Conservation (phyloP, 2,797 vertebrate genomes). For the Galagoides demidoff region DNA sequence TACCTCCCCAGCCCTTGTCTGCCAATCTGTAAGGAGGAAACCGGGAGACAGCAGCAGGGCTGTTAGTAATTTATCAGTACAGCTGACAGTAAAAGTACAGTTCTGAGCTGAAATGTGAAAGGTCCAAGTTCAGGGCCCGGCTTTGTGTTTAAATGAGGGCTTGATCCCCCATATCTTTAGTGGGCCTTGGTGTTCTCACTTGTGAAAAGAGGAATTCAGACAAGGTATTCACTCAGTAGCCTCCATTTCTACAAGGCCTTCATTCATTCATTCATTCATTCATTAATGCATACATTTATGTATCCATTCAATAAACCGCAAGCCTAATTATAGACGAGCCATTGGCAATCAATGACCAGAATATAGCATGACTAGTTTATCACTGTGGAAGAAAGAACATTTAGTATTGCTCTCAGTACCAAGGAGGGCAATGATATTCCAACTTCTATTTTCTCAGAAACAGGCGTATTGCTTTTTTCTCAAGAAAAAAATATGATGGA, state of each 20-base stretch:
- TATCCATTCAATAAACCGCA: not conserved
- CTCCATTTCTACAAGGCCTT: not conserved
- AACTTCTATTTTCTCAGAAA: constrained; percentile 19
- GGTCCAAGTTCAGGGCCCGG: not conserved
- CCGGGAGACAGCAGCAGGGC: not conserved
- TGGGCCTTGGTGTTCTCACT: not conserved
- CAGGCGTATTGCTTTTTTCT: not conserved
- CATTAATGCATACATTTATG: not conserved
- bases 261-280: not conserved
- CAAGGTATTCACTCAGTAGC: not conserved
- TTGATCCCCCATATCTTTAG: not conserved
- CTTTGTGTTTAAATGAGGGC: not conserved
- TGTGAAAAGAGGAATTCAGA: not conserved
- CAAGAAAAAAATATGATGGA: not conserved
- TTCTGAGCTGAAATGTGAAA: not conserved
- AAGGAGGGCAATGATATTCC: constrained; percentile 3
- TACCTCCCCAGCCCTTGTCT: constrained; percentile 28
- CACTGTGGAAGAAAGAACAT: not conserved
- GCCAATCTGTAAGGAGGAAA: constrained; percentile 33
- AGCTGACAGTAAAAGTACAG: not conserved
- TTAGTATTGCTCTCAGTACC: not conserved
- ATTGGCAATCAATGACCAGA: not conserved
- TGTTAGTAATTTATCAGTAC: not conserved
- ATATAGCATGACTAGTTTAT: not conserved
- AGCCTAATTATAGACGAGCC: not conserved